Evolutionary conservation across 2,888 invertebrate genomes (phyloP).

Genomic region (Drosophila cyrtoloma): DNA sequence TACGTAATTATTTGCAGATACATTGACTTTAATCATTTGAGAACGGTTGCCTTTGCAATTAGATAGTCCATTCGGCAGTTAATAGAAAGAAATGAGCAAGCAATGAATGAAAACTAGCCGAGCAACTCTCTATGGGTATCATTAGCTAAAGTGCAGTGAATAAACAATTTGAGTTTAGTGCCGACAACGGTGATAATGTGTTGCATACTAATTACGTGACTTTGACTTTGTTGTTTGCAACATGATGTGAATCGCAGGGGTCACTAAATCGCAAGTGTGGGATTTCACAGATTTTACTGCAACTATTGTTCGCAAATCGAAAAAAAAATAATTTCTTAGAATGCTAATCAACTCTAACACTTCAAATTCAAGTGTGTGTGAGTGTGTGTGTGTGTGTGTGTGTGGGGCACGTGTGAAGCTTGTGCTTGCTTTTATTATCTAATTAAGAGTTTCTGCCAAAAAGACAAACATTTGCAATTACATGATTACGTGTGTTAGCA

Average conservation of each 20-base stretch:
- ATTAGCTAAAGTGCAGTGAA: conserved; percentile 15
- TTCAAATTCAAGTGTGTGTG: neutral
- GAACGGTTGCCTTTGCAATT: conserved; percentile 14
- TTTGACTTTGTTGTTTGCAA: conserved; percentile 28
- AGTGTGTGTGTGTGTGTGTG: neutral
- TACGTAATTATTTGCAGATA: conserved; percentile 41
- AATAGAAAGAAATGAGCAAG: neutral
- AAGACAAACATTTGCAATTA: conserved; percentile 75
- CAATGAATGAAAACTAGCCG: conserved; percentile 3
- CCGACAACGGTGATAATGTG: conserved; percentile 11
- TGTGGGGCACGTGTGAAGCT: conserved; percentile 40
- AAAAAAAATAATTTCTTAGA: conserved; percentile 30
- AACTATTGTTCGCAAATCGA: neutral
- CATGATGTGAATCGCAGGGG: conserved; percentile 29
- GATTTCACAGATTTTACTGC: neutral
- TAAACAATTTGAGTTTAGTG: conserved; percentile 10
- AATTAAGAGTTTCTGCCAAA: conserved; percentile 63
- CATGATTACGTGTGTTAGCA: conserved; percentile 62
- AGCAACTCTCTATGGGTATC: neutral
- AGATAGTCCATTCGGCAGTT: neutral
- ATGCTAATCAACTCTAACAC: conserved; percentile 35
- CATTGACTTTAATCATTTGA: conserved; percentile 23
- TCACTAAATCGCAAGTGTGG: conserved; percentile 30
- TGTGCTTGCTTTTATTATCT: conserved; percentile 56
- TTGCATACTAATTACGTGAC: conserved; percentile 31